Base-by-base conservation (phyloP, 2,888 invertebrate genomes). In the Papilio elwesi region DNA sequence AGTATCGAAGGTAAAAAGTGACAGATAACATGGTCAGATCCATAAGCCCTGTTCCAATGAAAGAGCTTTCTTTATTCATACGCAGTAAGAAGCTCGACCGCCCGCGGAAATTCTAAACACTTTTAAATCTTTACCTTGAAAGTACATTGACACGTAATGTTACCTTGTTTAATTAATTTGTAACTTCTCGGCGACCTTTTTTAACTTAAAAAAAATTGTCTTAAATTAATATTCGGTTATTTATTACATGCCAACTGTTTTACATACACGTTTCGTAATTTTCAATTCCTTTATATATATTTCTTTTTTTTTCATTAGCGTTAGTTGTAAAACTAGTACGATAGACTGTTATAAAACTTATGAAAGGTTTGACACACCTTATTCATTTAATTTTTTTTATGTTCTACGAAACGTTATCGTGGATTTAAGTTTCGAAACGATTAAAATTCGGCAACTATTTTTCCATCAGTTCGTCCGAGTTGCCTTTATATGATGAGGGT, bases 41-140 rank as follows among this genome's bases (percentile, higher is more conserved):
- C 66, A 74, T 74, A 74, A 66, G 66, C 53, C 70, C 53, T 47
- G 51, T 69, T 62, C 70, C 70, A 67, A 43, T 51, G 70, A 74
- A 47, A 62, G 59, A 62, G 52, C 66, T 73, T 74, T 74, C 73
- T 70, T 74, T 74, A 74, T 74, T 74, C 70, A 74, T 74, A 55
- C 73, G 59, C 73, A 70, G 73, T 67, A 69, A 70, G 73, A 70
- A 74, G 67, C 62, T 16, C 52, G 67, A 70, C 62, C 49, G 53
- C 66, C 66, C 63, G 66, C 63, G 70, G 70, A 63, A 70, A 67
- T 70, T 70, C 70, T 74, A 70, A 70, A 43, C 66, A 74, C 48
- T 74, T 57, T 65, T 67, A 48, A 63, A 66, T 62, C 16, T 63
- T 67, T 68, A 67, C 63, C 26, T 53, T 53, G 52, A 53, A 66